These are phyloP conservation scores for Dexiosoma caninum DNA, from an alignment of 2,888 invertebrate species.

Conservation along the genomic window DNA sequence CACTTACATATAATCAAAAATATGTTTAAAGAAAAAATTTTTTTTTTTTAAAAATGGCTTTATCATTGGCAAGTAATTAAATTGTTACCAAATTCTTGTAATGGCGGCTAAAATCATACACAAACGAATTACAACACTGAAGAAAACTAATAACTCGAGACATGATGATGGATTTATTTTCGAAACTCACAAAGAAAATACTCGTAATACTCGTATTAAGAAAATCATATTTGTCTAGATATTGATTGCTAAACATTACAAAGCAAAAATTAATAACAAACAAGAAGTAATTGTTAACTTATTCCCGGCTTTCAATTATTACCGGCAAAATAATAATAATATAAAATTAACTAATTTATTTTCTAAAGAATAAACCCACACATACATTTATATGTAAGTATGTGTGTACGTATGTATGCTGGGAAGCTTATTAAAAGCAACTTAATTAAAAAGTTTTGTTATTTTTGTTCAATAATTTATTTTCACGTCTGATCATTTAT, in stretches of 20 bases:
- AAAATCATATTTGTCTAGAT: neutral
- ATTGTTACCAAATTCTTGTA: constrained; percentile 67
- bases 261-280: constrained; percentile 44
- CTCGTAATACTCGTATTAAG: too few relatives aligned
- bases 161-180: constrained; percentile 61
- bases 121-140: neutral
- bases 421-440: constrained; percentile 19
- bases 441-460: constrained; percentile 24
- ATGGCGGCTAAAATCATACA: constrained; percentile 35
- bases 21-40: neutral
- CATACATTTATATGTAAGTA: neutral
- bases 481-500: neutral
- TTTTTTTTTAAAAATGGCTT: constrained; percentile 23
- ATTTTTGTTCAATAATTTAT: neutral
- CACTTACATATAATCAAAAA: too few relatives aligned
- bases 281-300: neutral
- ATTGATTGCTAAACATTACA: constrained; percentile 69
- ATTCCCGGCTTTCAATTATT: too few relatives aligned
- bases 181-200: constrained; percentile 7
- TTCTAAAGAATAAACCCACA: neutral
- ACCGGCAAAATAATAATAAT: neutral
- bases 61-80: constrained; percentile 76
- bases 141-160: constrained; percentile 32
- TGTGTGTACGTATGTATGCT: neutral
- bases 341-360: neutral